phyloP scores from a whole-genome alignment of 2,797 vertebrate species.

The Muraenolepis orangiensis region DNA sequence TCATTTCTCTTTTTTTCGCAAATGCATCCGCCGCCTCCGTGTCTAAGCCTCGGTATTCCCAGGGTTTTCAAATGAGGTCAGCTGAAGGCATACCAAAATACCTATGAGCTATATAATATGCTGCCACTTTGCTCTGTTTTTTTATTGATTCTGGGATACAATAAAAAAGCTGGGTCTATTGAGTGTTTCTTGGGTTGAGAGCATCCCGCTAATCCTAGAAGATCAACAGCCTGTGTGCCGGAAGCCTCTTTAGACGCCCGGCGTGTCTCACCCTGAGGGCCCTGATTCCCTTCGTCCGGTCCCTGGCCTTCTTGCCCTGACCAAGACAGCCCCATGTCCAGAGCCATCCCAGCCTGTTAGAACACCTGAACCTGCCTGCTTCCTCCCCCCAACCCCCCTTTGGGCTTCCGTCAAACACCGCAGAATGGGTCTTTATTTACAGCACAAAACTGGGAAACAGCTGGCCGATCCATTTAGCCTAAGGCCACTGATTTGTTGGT shows the following conservation, averaged over 20 bases:
- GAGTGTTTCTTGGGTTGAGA: not conserved
- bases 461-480: constrained; percentile 89
- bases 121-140: not conserved
- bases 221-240: not conserved
- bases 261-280: not conserved
- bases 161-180: not conserved
- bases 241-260: not conserved
- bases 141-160: not conserved
- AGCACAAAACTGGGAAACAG: constrained; percentile 79
- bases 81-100: constrained; percentile 10
- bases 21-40: constrained; percentile 8
- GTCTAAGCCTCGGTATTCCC: constrained; percentile 17
- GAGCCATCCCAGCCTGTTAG: constrained; percentile 29
- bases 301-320: constrained; percentile 24
- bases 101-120: not conserved
- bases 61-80: constrained; percentile 11
- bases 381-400: constrained; percentile 33
- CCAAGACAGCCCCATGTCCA: constrained; percentile 44
- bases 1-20: not conserved
- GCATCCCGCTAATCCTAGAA: constrained; percentile 4
- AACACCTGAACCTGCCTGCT: not conserved
- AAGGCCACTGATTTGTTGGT: constrained; percentile 88
- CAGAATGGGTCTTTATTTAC: constrained; percentile 82
- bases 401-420: constrained; percentile 71
- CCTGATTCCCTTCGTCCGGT: constrained; percentile 22